Evolutionary conservation across 2,113 vertebrate species (phyloP), one percentile per base, ranked within the genome.

Genomic region (Cichladusa arquata): DNA sequence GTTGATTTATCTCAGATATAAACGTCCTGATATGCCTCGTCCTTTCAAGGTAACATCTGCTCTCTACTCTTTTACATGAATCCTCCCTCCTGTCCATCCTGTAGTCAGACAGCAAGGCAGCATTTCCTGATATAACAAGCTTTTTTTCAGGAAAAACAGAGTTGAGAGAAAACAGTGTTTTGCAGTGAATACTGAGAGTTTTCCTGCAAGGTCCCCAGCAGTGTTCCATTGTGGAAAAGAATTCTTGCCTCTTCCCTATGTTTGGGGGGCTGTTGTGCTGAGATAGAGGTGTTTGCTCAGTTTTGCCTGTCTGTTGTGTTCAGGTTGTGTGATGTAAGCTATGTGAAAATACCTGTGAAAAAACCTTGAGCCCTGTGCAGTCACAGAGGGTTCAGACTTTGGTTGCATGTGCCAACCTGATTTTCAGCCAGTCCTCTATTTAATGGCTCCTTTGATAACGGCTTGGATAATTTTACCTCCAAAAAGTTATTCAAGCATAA

Each of bases 1-100:
- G 45, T 97, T 99, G 92, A 98, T 99, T 97, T 99, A 99, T 98
- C 98, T 99, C 67, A 97, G 99, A 96, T 99, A 99, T 92, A 99
- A 98, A 66, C 98, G 97, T 66, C 99, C 99, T 33, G 98, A 99
- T 95, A 98, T 99, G 97, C 98, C 97, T 92, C 98, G 99, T 57
- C 99, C 99, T 95, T 99, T 99, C 97, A 99, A 99, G 99, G 99
- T 99, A 96, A 97, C 95, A 92, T 97, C 88, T 19, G 44, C 65
- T 67, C 47, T 96, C 57, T 80, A 48, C 79, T 95, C 90, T 91
- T 97, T 97, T 95, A 54, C 94, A 93, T 95, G 93, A 97, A 96
- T 95, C 94, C 80, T 95, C 13, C 45, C 51, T 83, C 34, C 31
- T 71, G 24, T 29, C 42, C 19, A 7, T 58, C 5, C 15, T 90